Evolutionary conservation across 2,797 vertebrate genomes (phyloP), one percentile per base, ranked within the genome.

Genomic region (Adelosebastes latens): DNA sequence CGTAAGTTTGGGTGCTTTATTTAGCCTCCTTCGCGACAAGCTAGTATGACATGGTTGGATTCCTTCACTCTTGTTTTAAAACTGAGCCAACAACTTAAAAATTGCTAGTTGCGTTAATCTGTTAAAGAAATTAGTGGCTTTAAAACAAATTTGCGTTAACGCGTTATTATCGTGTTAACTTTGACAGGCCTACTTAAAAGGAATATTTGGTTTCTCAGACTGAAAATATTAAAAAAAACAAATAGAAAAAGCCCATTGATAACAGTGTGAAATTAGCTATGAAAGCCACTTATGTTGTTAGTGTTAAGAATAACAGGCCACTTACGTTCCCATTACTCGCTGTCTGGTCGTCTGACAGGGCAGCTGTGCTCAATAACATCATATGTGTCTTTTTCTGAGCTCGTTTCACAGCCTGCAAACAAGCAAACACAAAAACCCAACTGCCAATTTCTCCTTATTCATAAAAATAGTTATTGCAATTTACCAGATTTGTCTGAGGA

Each of bases 341-440:
- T 29, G 31, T 64, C 46, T 73, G 73, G 49, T 74, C 75, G 2
- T 83, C 79, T 58, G 78, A 56, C 2, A 52, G 9, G 18, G 18
- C 63, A 42, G 65, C 61, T 27, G 55, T 24, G 16, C n/a, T 72
- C 34, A 88, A 16, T 62, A 79, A 79, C 4, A 59, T 36, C 49
- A 72, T 4, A 3, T 77, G 71, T 27, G 24, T 71, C 25, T 77
- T 87, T 81, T 75, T 93, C 75, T 89, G 84, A 13, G 90, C 89
- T 46, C 83, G 85, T 72, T 86, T 87, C 39, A 94, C 62, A 62
- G 93, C 92, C 93, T 94, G 83, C 24, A 74, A 83, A 78, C 24
- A 80, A 78, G n/a, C 36, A 75, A 1, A 80, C 1, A 74, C 5
- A 66, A 56, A 67, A 63, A 55, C 18, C 1, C 5, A 20, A 52